Conservation (phyloP, 53 echinoderm and acorn worm species). For the Temnopleurus reevesii region DNA sequence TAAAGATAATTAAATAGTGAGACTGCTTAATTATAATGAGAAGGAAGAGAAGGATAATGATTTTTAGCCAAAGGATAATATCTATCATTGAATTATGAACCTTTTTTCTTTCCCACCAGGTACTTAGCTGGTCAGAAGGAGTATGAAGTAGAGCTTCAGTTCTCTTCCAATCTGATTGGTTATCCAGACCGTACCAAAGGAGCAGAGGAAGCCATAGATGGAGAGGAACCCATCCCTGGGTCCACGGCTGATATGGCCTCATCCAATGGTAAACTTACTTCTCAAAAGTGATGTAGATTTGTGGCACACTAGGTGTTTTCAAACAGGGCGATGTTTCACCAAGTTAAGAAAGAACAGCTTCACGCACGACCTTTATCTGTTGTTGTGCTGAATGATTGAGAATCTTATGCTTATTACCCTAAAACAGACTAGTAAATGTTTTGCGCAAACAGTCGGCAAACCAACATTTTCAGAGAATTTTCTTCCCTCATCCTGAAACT, state of each 20-base stretch:
- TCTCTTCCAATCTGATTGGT: constrained; percentile 82
- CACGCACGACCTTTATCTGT: too few relatives aligned
- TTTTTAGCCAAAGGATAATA: background rate
- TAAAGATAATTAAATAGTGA: background rate
- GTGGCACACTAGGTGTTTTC: too few relatives aligned
- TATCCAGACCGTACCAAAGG: constrained; percentile 86
- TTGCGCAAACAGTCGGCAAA: too few relatives aligned
- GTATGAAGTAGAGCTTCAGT: constrained; percentile 97
- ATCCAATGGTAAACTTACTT: background rate
- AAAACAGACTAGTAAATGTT: too few relatives aligned
- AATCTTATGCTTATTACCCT: too few relatives aligned
- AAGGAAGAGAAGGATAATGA: background rate
- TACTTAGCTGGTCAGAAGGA: constrained; percentile 94
- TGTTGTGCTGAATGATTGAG: too few relatives aligned
- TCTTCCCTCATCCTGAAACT: too few relatives aligned
- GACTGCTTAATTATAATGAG: background rate
- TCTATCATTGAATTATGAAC: background rate
- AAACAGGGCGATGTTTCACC: too few relatives aligned
- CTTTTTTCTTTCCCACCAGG: constrained; percentile 28
- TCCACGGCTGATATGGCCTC: constrained; percentile 70
- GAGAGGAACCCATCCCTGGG: constrained; percentile 88
- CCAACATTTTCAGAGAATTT: too few relatives aligned
- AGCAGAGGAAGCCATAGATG: constrained; percentile 86
- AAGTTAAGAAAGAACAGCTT: too few relatives aligned
- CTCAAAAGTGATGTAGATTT: too few relatives aligned